These are phyloP conservation scores for Malurus splendens DNA, from an alignment of 2,797 vertebrate species.

Conservation along the genomic window DNA sequence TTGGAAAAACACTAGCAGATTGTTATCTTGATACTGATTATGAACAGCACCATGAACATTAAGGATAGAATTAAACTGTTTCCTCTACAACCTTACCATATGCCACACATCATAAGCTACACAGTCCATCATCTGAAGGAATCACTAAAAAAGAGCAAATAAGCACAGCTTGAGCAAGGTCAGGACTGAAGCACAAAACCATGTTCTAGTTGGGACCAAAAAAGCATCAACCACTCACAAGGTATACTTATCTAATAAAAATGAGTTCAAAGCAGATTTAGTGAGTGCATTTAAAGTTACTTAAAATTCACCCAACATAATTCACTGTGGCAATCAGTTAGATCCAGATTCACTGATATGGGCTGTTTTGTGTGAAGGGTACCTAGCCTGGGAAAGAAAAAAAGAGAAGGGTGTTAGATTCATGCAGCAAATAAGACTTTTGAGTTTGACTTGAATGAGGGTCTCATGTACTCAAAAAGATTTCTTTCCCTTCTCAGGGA, in stretches of 20 bases:
- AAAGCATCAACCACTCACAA: neutral
- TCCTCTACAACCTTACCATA: neutral
- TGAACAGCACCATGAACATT: neutral
- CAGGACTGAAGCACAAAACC: neutral
- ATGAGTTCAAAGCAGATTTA: neutral
- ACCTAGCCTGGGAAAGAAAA: neutral
- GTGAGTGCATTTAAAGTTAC: neutral
- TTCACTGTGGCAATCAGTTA: neutral
- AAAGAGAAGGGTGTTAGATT: neutral
- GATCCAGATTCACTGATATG: neutral
- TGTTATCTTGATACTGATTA: slow-evolving; percentile 9
- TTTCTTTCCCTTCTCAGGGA: neutral
- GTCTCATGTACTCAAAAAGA: accelerated
- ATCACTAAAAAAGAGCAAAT: neutral
- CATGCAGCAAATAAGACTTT: neutral
- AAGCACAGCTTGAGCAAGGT: neutral
- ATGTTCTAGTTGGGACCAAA: neutral
- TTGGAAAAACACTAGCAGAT: slow-evolving; percentile 23
- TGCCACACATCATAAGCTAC: neutral
- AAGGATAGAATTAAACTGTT: neutral
- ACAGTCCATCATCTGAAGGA: neutral
- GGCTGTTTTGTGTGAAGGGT: neutral
- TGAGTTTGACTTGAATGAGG: neutral
- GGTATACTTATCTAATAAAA: neutral
- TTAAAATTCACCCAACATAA: neutral